phyloP scores from a whole-genome alignment of 2,797 vertebrate genomes.

The Eleutherodactylus coqui region DNA sequence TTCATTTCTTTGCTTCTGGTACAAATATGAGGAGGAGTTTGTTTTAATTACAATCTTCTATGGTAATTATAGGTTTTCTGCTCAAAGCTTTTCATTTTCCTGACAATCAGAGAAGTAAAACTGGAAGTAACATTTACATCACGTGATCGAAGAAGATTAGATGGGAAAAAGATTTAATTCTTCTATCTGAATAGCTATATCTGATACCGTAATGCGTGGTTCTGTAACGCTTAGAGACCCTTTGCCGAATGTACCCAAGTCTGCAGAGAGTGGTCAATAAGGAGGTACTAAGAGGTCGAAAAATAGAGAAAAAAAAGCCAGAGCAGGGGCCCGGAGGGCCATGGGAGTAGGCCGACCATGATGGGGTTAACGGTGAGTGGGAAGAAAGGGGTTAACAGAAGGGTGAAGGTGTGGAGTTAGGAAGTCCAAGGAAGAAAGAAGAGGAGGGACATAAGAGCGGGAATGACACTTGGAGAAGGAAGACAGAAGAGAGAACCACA shows the following conservation, averaged over 20 bases:
- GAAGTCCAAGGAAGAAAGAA: no score
- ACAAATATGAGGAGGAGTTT: slow-evolving; percentile 30
- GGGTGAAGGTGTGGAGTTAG: no score
- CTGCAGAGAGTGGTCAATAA: background rate
- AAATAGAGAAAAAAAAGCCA: no score
- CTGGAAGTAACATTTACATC: background rate
- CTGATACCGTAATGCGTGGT: background rate
- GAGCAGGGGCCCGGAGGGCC: no score
- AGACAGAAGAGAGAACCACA: no score
- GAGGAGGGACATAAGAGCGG: no score
- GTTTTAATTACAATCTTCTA: slow-evolving; percentile 38
- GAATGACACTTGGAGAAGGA: no score
- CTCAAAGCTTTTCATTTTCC: slow-evolving; percentile 32
- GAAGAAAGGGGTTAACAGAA: no score
- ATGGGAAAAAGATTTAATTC: background rate
- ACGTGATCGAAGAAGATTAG: background rate
- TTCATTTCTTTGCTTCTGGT: background rate
- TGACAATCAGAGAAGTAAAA: slow-evolving; percentile 36
- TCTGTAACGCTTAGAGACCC: background rate
- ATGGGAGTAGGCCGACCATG: no score
- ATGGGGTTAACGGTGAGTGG: no score
- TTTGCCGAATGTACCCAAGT: background rate
- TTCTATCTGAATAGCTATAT: background rate
- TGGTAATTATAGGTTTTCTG: slow-evolving; percentile 36
- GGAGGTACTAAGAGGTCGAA: no score